phyloP scores from a whole-genome alignment of 2,797 vertebrate genomes.

The Microcaecilia unicolor region DNA sequence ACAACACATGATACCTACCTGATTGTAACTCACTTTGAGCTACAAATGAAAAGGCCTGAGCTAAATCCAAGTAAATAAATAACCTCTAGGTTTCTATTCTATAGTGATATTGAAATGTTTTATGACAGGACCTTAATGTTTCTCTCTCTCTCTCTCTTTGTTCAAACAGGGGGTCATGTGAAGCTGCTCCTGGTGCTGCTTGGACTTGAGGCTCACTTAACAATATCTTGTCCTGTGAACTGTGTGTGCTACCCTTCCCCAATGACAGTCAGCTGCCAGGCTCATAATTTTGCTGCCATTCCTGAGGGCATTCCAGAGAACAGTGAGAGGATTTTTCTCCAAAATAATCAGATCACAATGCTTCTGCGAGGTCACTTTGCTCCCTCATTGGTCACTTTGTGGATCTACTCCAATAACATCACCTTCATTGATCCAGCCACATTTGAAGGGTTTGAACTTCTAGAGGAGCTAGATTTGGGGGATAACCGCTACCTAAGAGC shows the following conservation, averaged over 20 bases:
- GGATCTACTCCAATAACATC: slow-evolving; percentile 98
- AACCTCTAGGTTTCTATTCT: no score
- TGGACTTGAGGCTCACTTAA: slow-evolving; percentile 63
- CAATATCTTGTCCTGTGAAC: slow-evolving; percentile 81
- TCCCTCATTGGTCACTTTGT: slow-evolving; percentile 83
- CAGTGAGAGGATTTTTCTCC: slow-evolving; percentile 92
- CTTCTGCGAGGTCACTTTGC: slow-evolving; percentile 86
- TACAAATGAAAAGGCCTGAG: no score
- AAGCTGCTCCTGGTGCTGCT: slow-evolving; percentile 90
- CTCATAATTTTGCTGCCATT: slow-evolving; percentile 85
- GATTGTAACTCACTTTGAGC: no score
- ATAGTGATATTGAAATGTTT: no score
- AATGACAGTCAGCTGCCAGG: slow-evolving; percentile 96
- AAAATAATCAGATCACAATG: slow-evolving; percentile 92
- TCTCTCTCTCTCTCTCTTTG: slow-evolving; percentile 31
- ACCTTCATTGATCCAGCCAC: slow-evolving; percentile 88
- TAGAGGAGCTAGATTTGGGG: slow-evolving; percentile 93
- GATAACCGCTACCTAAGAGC: slow-evolving; percentile 89
- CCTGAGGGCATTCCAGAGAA: slow-evolving; percentile 88
- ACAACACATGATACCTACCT: no score
- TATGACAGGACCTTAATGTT: no score
- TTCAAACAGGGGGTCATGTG: slow-evolving; percentile 75
- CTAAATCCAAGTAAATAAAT: no score
- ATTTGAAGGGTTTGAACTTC: slow-evolving; percentile 80
- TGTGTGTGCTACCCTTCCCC: slow-evolving; percentile 93